Conservation (phyloP, 2,888 invertebrate genomes). For the Dasypogon diadema region DNA sequence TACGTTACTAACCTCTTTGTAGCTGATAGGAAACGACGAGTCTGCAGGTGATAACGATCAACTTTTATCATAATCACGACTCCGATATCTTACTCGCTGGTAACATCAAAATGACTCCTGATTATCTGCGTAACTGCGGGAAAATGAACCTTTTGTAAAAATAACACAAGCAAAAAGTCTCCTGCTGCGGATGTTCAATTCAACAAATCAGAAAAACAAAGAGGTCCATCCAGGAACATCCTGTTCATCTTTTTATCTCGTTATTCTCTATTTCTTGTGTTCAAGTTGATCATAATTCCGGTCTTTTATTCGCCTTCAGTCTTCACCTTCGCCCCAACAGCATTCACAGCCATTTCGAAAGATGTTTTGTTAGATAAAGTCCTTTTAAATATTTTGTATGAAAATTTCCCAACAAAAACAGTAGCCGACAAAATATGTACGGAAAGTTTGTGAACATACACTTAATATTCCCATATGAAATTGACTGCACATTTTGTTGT, state of each 20-base stretch:
- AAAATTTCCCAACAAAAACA: conserved; percentile 32
- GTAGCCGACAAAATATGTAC: conserved; percentile 5
- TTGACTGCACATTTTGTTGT: not conserved
- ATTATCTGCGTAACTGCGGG: not conserved
- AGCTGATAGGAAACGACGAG: no score
- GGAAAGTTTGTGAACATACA: not conserved
- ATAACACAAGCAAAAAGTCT: not conserved
- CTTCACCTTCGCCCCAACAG: not conserved
- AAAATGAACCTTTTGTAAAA: not conserved
- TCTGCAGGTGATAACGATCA: no score
- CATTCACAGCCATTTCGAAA: conserved; percentile 12
- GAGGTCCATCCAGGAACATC: conserved; percentile 49
- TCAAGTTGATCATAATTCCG: conserved; percentile 37
- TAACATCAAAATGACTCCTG: no score
- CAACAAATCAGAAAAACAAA: conserved; percentile 31
- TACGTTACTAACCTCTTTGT: no score
- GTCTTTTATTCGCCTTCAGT: conserved; percentile 27
- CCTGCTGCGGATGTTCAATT: conserved; percentile 43
- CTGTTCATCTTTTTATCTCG: conserved; percentile 51
- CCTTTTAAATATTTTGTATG: conserved; percentile 11
- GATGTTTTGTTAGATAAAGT: conserved; percentile 47
- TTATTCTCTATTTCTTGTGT: conserved; percentile 16
- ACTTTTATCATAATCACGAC: no score
- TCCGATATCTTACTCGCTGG: no score
- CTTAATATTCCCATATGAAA: not conserved